Base-by-base conservation (phyloP, 1,140 invertebrate species). In the Notospermus geniculatus region DNA sequence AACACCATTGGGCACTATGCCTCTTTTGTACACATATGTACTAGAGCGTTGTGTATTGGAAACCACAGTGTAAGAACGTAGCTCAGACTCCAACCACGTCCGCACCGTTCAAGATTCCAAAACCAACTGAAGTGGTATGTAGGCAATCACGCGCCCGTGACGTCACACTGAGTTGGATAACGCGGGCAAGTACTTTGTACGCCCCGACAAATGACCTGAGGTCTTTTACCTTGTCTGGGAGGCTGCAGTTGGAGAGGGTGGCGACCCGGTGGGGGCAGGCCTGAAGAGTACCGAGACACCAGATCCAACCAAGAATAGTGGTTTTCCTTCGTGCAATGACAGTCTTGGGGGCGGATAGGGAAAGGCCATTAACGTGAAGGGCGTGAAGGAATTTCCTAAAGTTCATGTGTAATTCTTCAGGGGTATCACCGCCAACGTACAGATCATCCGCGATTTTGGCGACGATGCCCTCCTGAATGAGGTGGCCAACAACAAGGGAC, bases 231-330 rank as follows among this genome's bases (percentile, higher is more conserved):
- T n/a, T 7, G 62, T 30, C 39, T 29, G 64, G 64, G 1, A 22
- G 28, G 1, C 30, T 29, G 41, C 57, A 65, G 25, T 53, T 5
- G 1, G 60, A 43, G 22, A 68, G 39, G 50, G 60, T 39, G 15
- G 60, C 9, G 30, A 66, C 60, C 2, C 60, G 30, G 60, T 66
- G 63, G 22, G 60, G 59, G 43, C 57, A 63, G 9, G 64, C 67
- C 36, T 41, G 45, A 2, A 66, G 22, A 13, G 15, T 63, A 1
- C 61, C 67, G 9, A 55, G 15, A 5, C 30, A 43, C 67, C 65
- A 67, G 29, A 57, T 30, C 65, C 64, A 68, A 15, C 63, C 66
- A 25, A 62, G 50, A 25, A 68, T 60, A 2, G 39, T 59, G 2
- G 53, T 43, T 27, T 55, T 36, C 22, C n/a, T n/a, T 17, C 50